phyloP scores from a whole-genome alignment of 1,140 invertebrate genomes.

The Pogonomyrmex californicus region DNA sequence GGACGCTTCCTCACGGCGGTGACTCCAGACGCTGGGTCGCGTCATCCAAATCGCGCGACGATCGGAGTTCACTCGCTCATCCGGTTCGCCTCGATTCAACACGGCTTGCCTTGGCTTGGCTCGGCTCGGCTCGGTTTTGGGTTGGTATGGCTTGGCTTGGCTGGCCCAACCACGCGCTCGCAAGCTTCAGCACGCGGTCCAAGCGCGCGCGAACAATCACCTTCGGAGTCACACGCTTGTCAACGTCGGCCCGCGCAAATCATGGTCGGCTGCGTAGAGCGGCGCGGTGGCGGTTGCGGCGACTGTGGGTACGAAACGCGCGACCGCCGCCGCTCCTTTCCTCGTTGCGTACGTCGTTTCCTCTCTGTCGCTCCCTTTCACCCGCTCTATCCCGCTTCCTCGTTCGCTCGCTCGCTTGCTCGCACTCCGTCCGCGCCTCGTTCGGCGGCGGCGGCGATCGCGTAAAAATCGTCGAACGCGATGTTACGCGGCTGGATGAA shows the following conservation, averaged over 20 bases:
- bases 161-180: conserved; percentile 23
- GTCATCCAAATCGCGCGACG: conserved; percentile 13
- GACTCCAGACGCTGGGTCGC: background rate
- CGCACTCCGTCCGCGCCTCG: conserved; percentile 28
- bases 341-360: conserved; percentile 47
- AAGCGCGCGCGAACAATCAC: conserved; percentile 59
- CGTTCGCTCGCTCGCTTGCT: conserved; percentile 12
- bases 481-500: conserved; percentile 42
- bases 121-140: background rate
- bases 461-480: conserved; percentile 67
- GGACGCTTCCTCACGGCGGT: conserved; percentile 20
- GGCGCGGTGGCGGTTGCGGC: conserved; percentile 60
- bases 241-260: conserved; percentile 79
- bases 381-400: conserved; percentile 27
- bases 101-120: background rate
- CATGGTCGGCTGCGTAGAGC: conserved; percentile 74
- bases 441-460: conserved; percentile 67
- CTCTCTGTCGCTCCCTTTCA: conserved; percentile 36
- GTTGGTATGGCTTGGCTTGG: background rate
- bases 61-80: too few species aligned
- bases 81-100: background rate
- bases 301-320: conserved; percentile 52
- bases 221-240: conserved; percentile 75
- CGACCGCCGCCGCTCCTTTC: conserved; percentile 51
- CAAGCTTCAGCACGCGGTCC: conserved; percentile 15